Percentiles rank a stretch among this genome's conserved stretches.
Conservation (phyloP, 2,888 invertebrate species). For the Oegoconia quadripuncta region DNA sequence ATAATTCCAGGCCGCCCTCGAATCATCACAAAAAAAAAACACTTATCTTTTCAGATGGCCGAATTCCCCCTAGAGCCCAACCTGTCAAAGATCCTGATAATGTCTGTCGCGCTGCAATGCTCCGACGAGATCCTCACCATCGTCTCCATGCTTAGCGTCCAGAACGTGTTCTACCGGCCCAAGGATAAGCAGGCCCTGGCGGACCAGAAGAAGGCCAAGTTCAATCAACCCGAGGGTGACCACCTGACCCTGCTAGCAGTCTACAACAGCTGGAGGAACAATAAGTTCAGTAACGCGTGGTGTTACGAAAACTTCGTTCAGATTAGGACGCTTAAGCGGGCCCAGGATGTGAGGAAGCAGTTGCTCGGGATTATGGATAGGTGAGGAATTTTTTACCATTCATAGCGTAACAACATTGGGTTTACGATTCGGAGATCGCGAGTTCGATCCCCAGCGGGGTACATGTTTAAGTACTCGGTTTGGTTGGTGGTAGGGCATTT, state of each 20-base stretch:
- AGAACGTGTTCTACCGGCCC: conserved; percentile 96
- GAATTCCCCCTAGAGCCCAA: conserved; percentile 99
- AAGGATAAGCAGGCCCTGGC: conserved; percentile 97
- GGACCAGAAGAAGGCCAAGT: conserved; percentile 99
- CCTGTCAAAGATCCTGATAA: conserved; percentile 98
- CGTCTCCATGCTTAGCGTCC: conserved; percentile 99
- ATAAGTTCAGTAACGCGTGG: conserved; percentile 99
- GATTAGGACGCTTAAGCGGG: conserved; percentile 96
- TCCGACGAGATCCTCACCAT: conserved; percentile 99
- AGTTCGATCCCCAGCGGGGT: no score
- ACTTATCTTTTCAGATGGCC: conserved; percentile 87
- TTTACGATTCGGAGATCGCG: no score
- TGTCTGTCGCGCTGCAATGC: conserved; percentile 98
- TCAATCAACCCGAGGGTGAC: conserved; percentile 99
- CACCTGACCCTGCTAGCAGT: conserved; percentile 98
- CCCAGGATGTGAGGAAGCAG: conserved; percentile 99
- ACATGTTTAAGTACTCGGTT: no score
- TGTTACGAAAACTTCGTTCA: conserved; percentile 99
- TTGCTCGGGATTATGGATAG: conserved; percentile 98
- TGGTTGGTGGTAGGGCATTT: no score
- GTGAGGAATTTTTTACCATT: conserved; percentile 46
- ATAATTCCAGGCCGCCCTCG: no score
- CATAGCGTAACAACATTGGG: no score
- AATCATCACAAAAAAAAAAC: no score
- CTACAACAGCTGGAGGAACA: conserved; percentile 99